Percentiles rank a stretch among this genome's conserved stretches.
Evolutionary conservation across 2,888 invertebrate species (phyloP).

Genomic region (Acronicta aceris): DNA sequence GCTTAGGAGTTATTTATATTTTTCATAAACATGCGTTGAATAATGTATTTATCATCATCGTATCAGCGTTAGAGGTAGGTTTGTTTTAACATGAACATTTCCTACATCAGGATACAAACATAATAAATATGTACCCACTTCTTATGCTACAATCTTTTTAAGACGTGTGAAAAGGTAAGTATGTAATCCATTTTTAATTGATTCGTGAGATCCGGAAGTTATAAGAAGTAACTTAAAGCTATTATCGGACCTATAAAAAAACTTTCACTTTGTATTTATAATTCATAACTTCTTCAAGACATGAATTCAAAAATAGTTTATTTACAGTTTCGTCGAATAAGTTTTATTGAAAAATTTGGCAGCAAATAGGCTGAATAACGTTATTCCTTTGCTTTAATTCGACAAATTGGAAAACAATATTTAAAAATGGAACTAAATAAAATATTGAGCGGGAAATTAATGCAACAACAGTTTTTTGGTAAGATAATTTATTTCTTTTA

Average conservation of each 20-base stretch:
- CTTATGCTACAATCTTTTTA: not conserved
- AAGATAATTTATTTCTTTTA: not conserved
- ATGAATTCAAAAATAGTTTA: too few species aligned
- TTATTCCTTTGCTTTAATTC: slow-evolving; percentile 1
- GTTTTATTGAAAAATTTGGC: too few species aligned
- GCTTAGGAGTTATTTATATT: not conserved
- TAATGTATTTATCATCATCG: not conserved
- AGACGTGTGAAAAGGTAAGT: slow-evolving; percentile 26
- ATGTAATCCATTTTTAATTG: slow-evolving; percentile 28
- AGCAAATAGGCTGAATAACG: not conserved
- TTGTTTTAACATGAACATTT: not conserved
- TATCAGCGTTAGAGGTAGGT: not conserved
- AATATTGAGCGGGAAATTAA: not conserved
- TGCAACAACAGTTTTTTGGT: not conserved
- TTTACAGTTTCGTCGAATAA: too few species aligned
- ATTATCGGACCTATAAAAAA: slow-evolving; percentile 23
- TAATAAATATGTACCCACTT: not conserved
- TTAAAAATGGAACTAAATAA: not conserved
- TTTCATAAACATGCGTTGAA: slow-evolving; percentile 3
- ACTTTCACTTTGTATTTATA: slow-evolving; percentile 23
- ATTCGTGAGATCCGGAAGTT: slow-evolving; percentile 35
- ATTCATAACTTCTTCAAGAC: too few species aligned
- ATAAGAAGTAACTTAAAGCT: slow-evolving; percentile 6
- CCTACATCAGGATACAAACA: too few species aligned
- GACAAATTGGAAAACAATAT: not conserved